Percentiles rank a stretch among this genome's conserved stretches.
phyloP scores from a whole-genome alignment of 2,888 invertebrate species.

The Drosophila hamatofila region DNA sequence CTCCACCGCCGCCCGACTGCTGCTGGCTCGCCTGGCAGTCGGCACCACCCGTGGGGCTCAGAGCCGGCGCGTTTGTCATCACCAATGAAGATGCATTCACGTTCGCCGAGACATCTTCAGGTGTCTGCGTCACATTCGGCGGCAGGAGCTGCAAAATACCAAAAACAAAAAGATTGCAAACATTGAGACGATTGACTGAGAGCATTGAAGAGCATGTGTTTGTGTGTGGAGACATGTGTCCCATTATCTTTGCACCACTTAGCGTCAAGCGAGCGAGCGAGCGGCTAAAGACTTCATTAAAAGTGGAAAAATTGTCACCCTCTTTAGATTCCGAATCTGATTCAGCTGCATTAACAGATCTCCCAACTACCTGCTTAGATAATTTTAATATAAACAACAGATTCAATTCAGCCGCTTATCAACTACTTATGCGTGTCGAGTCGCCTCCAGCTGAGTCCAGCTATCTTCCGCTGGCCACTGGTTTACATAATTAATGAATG shows the following conservation, averaged over 20 bases:
- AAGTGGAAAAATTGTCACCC: conserved; percentile 64
- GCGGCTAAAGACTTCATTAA: conserved; percentile 29
- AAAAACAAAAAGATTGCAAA: conserved; percentile 10
- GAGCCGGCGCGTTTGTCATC: conserved; percentile 77
- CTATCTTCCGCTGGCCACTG: conserved; percentile 36
- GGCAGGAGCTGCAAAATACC: conserved; percentile 74
- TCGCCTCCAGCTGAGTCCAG: not conserved
- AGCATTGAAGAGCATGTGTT: conserved; percentile 6
- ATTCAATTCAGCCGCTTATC: conserved; percentile 1
- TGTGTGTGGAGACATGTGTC: conserved; percentile 9
- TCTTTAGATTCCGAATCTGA: conserved; percentile 5
- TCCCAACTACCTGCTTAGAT: conserved; percentile 7
- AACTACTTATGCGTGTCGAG: conserved; percentile 10
- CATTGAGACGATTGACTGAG: conserved; percentile 7
- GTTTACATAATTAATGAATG: conserved; percentile 80
- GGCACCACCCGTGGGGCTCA: conserved; percentile 79
- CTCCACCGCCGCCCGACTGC: conserved; percentile 87
- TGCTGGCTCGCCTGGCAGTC: conserved; percentile 86
- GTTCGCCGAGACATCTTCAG: conserved; percentile 71
- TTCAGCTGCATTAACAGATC: not conserved
- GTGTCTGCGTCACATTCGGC: conserved; percentile 72
- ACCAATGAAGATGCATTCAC: conserved; percentile 68
- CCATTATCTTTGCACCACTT: conserved; percentile 44
- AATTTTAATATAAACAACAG: conserved; percentile 19
- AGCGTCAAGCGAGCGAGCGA: conserved; percentile 10